Percentiles rank a stretch among this genome's conserved stretches.
Evolutionary conservation across 2,113 vertebrate genomes (phyloP).

Genomic region (Capra hircus): DNA sequence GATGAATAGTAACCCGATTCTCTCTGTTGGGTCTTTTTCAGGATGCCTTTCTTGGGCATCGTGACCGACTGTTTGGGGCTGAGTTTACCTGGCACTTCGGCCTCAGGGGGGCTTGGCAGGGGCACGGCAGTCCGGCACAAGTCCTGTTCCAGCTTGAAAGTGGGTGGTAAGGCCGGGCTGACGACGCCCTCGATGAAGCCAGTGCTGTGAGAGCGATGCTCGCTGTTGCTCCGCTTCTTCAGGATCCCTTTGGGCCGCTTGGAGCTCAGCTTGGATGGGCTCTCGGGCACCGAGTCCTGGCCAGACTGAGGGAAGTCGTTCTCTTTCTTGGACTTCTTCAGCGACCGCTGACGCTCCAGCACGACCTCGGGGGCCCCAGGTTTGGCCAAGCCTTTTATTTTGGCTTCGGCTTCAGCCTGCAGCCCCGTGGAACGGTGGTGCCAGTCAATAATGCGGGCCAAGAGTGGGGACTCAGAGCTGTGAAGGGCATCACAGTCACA

Average conservation of each 20-base stretch:
- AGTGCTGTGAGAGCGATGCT: constrained; percentile 88
- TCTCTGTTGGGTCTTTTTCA: constrained; percentile 95
- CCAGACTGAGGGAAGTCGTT: constrained; percentile 86
- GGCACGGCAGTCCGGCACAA: constrained; percentile 72
- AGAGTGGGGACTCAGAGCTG: constrained; percentile 90
- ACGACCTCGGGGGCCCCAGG: constrained; percentile 79
- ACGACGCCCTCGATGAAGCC: constrained; percentile 85
- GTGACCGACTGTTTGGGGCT: constrained; percentile 84
- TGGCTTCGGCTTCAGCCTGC: constrained; percentile 80
- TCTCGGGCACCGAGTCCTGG: constrained; percentile 80
- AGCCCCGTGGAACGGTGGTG: constrained; percentile 88
- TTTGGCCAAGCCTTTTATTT: constrained; percentile 82
- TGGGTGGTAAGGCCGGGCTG: constrained; percentile 74
- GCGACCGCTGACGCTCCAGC: constrained; percentile 87
- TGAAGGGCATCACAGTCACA: constrained; percentile 93
- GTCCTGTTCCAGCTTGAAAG: constrained; percentile 83
- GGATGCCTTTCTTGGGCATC: constrained; percentile 96
- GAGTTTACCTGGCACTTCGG: constrained; percentile 77
- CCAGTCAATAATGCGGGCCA: constrained; percentile 96
- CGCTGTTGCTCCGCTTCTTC: constrained; percentile 91
- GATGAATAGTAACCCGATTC: constrained; percentile 99
- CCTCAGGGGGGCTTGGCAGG: constrained; percentile 78
- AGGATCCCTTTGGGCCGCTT: constrained; percentile 97
- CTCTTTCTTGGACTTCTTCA: constrained; percentile 96
- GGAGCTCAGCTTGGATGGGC: constrained; percentile 84